Percentiles rank a stretch among this genome's conserved stretches.
Conservation (phyloP, 30 jellyfish, hydroid and myxozoan genomes). For the Turritopsis rubra region DNA sequence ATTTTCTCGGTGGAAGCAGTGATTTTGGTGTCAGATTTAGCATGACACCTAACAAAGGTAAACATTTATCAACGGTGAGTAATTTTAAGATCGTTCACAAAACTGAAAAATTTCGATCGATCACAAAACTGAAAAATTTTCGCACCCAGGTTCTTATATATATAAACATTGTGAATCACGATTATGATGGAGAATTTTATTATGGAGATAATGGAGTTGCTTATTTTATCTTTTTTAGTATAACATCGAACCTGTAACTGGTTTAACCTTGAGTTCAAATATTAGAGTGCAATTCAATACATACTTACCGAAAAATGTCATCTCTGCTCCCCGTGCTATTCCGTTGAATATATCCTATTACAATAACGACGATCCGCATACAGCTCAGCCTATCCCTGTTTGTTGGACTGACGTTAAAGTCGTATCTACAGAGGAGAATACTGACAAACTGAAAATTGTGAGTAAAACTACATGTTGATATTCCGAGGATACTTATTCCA, state of each 20-base stretch:
- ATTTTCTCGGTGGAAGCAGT: conserved; percentile 45
- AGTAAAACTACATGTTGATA: background rate
- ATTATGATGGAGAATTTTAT: too few species aligned
- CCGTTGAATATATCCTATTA: conserved; percentile 46
- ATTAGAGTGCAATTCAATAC: conserved; percentile 32
- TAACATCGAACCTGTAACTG: conserved; percentile 49
- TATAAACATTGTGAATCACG: too few species aligned
- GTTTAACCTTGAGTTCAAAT: conserved; percentile 9
- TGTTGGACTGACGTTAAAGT: conserved; percentile 32
- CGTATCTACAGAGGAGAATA: conserved; percentile 10
- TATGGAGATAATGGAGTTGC: background rate
- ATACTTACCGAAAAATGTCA: conserved; percentile 27
- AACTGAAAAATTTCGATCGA: too few species aligned
- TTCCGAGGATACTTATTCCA: background rate
- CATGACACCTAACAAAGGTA: conserved; percentile 38
- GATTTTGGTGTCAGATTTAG: conserved; percentile 11
- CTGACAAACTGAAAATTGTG: background rate
- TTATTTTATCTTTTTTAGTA: conserved; percentile 18
- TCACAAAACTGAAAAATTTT: too few species aligned
- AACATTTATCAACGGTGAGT: conserved; percentile 29
- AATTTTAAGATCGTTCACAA: too few species aligned
- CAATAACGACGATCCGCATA: conserved; percentile 7
- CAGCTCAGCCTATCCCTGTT: conserved; percentile 33
- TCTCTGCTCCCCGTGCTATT: conserved; percentile 34
- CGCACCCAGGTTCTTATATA: too few species aligned